phyloP scores from a whole-genome alignment of 2,113 vertebrate species.

The Rafetus swinhoei region DNA sequence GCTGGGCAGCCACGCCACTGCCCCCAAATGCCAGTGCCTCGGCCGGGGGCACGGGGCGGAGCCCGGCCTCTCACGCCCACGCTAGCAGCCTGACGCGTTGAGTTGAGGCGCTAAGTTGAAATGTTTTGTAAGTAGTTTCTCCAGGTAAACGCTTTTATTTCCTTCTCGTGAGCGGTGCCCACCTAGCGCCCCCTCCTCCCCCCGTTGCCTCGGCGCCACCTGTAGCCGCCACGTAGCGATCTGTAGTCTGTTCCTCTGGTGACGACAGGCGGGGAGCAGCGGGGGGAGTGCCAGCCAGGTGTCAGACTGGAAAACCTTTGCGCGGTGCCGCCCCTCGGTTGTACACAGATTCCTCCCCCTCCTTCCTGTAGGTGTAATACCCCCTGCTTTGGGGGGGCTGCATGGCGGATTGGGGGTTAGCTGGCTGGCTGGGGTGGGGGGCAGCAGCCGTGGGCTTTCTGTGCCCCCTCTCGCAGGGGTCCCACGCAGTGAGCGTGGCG shows the following conservation, averaged over 20 bases:
- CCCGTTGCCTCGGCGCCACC: background rate
- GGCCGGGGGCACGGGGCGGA: background rate
- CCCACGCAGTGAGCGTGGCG: background rate
- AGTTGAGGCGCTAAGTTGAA: conserved; percentile 62
- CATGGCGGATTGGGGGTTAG: conserved; percentile 8
- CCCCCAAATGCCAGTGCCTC: background rate
- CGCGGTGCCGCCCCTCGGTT: background rate
- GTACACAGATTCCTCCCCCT: background rate
- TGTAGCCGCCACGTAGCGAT: background rate
- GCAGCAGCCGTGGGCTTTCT: background rate
- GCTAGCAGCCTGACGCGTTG: conserved; percentile 60
- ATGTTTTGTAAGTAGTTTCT: conserved; percentile 65
- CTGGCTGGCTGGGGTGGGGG: background rate
- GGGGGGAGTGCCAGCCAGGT: conserved; percentile 4
- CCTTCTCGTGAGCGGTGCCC: conserved; percentile 53
- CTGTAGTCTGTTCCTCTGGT: conserved; percentile 10
- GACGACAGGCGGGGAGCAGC: background rate
- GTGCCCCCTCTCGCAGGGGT: background rate
- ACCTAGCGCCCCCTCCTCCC: conserved; percentile 2
- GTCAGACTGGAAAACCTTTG: background rate
- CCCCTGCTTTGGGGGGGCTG: background rate
- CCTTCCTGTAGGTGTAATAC: background rate
- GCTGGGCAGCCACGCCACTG: conserved; percentile 38
- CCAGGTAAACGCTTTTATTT: conserved; percentile 61
- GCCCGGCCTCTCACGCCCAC: conserved; percentile 5